Conservation (phyloP, 1,140 invertebrate species). For the Bombus impatiens region DNA sequence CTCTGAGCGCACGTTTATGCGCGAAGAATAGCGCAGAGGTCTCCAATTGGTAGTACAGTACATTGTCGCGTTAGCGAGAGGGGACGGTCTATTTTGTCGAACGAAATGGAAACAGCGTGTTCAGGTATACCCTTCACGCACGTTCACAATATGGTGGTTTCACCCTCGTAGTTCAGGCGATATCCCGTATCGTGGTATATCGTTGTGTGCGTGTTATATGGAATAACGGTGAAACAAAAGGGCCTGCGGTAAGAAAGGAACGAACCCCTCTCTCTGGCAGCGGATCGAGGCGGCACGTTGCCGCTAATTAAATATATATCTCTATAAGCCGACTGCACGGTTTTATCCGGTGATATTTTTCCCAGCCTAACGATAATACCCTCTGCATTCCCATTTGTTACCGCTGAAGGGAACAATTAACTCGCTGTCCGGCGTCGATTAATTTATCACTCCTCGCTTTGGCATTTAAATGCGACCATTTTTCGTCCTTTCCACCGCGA, state of each 20-base stretch:
- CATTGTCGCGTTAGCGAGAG: slow-evolving; percentile 14
- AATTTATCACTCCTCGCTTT: slow-evolving; percentile 50
- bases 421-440: slow-evolving; percentile 31
- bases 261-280: neutral
- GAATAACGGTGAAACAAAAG: slow-evolving; percentile 17
- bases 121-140: neutral
- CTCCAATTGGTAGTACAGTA: slow-evolving; percentile 6
- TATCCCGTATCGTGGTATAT: neutral
- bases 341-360: slow-evolving; percentile 46
- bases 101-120: slow-evolving; percentile 40
- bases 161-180: neutral
- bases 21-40: neutral
- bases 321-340: slow-evolving; percentile 21
- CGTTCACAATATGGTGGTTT: slow-evolving; percentile 11
- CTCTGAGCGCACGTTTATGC: neutral
- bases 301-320: slow-evolving; percentile 60
- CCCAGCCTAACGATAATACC: slow-evolving; percentile 42
- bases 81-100: slow-evolving; percentile 36
- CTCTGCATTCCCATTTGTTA: slow-evolving; percentile 37
- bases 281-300: neutral
- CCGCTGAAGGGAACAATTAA: slow-evolving; percentile 43
- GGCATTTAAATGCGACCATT: slow-evolving; percentile 44
- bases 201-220: neutral
- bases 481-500: slow-evolving; percentile 13
- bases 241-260: slow-evolving; percentile 30